Evolutionary conservation across 2,888 invertebrate species (phyloP), one percentile per base, ranked within the genome.

Genomic region (Cepaea hortensis): DNA sequence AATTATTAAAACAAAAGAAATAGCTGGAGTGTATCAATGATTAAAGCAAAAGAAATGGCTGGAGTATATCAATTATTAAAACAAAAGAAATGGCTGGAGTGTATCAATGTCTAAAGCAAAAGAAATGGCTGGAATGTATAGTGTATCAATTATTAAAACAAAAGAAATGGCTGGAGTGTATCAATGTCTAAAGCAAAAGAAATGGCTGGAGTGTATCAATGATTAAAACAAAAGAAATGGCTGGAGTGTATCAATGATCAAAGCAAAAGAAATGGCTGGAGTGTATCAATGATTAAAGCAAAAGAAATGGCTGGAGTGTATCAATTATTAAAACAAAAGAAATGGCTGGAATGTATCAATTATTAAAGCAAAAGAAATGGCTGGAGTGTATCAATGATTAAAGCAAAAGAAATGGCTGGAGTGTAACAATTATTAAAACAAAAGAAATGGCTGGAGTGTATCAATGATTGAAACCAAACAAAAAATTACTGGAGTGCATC

Each of bases 61-160:
- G 23, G 15, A 73, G 20, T 6, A 1, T 0, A n/a, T 73, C 18
- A 18, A 50, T n/a, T 1, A 15, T 23, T 35, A 35, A 35, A 35
- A 35, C 35, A 35, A 35, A n/a, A 35, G 35, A 35, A 35, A 35
- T 35, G 0, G 93, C 94, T 93, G 90, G 61, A 35, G 0, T 86
- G 84, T 68, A 85, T 48, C 50, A 61, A 72, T n/a, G 20, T 0
- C 23, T 1, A 55, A 20, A 77, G 55, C 5, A 20, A n/a, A 68
- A 15, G 0, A 68, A 35, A 35, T 35, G 35, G 35, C 35, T 35
- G 35, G 35, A 35, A n/a, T n/a, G n/a, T n/a, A n/a, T n/a, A n/a
- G 35, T 35, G 35, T 35, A 35, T 35, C 35, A 35, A 35, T 35
- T 0, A 35, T 35, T 35, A 35, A 35, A 35, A 35, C 35, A 35